Evolutionary conservation across 2,888 invertebrate species (phyloP).

Genomic region (Oasisia sp.): DNA sequence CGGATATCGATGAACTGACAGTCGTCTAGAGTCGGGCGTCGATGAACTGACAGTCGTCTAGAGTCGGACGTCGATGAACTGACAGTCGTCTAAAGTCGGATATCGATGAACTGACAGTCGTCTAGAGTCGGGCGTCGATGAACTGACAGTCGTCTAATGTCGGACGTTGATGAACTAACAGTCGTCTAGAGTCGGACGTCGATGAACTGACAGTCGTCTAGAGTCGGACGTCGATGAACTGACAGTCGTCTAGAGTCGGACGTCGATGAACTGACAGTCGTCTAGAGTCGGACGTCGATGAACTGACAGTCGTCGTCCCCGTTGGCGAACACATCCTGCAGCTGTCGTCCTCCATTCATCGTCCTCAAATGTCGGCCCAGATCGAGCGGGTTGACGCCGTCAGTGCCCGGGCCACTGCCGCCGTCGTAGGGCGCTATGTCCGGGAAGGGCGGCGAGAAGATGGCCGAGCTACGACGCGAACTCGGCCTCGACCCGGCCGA

Average conservation of each 20-base stretch:
- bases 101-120: background rate
- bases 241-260: background rate
- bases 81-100: background rate
- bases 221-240: background rate
- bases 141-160: background rate
- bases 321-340: constrained; percentile 19
- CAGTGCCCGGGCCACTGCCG: background rate
- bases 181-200: background rate
- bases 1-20: no score
- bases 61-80: no score
- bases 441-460: constrained; percentile 8
- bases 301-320: background rate
- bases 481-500: constrained; percentile 23
- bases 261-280: background rate
- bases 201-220: background rate
- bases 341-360: constrained; percentile 18
- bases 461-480: background rate
- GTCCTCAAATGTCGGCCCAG: background rate
- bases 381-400: background rate
- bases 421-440: constrained; percentile 9
- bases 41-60: background rate
- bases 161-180: background rate
- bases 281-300: constrained; percentile 8
- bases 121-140: background rate
- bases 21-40: background rate